phyloP scores from a whole-genome alignment of 2,797 vertebrate genomes.

The Thunnus albacares region DNA sequence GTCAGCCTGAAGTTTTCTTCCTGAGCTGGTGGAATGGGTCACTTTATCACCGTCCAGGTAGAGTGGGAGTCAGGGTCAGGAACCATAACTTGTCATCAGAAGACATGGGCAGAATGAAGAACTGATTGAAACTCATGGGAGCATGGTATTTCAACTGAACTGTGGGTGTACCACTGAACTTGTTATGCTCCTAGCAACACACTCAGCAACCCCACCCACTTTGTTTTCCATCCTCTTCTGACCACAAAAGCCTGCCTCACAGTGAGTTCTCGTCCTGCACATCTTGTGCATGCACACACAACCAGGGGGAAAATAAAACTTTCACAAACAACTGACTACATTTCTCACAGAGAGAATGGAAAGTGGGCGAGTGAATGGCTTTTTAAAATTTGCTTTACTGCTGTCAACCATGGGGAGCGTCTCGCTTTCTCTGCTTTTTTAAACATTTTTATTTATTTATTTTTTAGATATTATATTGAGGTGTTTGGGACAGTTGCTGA shows the following conservation, averaged over 20 bases:
- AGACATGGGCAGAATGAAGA: constrained; percentile 48
- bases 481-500: too few relatives aligned
- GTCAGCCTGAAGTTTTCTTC: constrained; percentile 28
- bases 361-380: background rate
- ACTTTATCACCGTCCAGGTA: constrained; percentile 59
- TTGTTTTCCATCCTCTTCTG: constrained; percentile 35
- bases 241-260: constrained; percentile 23
- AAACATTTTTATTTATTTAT: too few relatives aligned
- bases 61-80: constrained; percentile 49
- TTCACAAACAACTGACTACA: constrained; percentile 47
- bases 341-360: constrained; percentile 31
- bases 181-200: constrained; percentile 30
- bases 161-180: constrained; percentile 48
- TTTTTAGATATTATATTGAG: too few relatives aligned
- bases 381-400: constrained; percentile 13
- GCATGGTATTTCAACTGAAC: constrained; percentile 51
- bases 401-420: constrained; percentile 26
- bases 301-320: background rate
- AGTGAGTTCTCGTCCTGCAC: constrained; percentile 22
- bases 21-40: constrained; percentile 22
- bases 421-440: background rate
- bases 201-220: constrained; percentile 25
- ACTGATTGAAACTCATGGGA: constrained; percentile 52
- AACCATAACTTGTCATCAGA: constrained; percentile 46
- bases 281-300: constrained; percentile 22